These are phyloP conservation scores for Griposia aprilina DNA, from an alignment of 2,888 invertebrate genomes.

Conservation along the genomic window DNA sequence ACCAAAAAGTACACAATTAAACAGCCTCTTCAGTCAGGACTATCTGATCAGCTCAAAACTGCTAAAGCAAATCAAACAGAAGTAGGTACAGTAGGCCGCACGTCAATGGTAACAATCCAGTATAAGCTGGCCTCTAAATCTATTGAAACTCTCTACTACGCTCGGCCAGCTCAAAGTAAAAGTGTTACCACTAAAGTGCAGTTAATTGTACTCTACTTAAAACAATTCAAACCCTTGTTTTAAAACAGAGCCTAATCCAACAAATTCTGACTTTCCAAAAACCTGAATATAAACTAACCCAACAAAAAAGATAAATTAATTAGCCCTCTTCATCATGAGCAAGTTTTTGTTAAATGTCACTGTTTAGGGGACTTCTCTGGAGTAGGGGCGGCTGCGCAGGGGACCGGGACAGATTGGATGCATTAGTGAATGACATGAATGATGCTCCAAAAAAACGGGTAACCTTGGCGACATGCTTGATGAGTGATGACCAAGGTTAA, in stretches of 20 bases:
- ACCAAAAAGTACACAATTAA: background rate
- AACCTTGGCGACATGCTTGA: conserved; percentile 29
- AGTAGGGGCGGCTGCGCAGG: conserved; percentile 3
- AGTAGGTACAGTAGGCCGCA: background rate
- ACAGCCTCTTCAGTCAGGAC: background rate
- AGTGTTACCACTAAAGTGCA: too few relatives aligned
- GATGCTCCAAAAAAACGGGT: conserved; percentile 23
- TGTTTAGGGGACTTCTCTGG: conserved; percentile 15
- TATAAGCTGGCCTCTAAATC: too few relatives aligned
- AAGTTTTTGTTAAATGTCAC: conserved; percentile 36
- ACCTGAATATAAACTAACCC: conserved; percentile 2
- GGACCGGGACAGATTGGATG: conserved; percentile 42
- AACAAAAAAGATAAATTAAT: conserved; percentile 37
- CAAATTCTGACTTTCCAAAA: conserved; percentile 1
- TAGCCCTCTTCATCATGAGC: conserved; percentile 16
- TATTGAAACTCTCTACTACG: too few relatives aligned
- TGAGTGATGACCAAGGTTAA: conserved; percentile 34
- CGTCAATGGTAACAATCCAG: too few relatives aligned
- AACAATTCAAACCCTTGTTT: background rate
- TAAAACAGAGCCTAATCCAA: background rate
- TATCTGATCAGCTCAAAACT: background rate
- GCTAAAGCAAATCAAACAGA: background rate
- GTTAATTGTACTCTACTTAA: background rate
- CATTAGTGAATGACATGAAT: conserved; percentile 55
- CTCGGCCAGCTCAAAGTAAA: too few relatives aligned